phyloP scores from a whole-genome alignment of 2,888 invertebrate genomes.

The Fragum whitleyi region DNA sequence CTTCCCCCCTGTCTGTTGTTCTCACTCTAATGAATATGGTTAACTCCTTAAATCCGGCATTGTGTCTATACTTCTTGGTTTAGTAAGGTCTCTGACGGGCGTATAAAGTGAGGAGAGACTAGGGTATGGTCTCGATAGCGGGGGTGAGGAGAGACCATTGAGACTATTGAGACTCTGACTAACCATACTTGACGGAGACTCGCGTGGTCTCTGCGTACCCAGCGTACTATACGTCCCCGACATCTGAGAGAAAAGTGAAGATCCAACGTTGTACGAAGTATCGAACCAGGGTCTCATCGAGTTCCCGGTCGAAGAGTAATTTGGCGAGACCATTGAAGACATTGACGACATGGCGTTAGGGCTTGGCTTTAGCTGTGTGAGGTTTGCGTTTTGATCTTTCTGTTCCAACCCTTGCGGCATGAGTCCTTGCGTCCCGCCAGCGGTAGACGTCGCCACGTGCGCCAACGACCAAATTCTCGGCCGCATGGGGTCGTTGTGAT shows the following conservation, averaged over 20 bases:
- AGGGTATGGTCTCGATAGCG: conserved; percentile 66
- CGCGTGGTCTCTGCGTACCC: conserved; percentile 61
- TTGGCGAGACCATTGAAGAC: conserved; percentile 53
- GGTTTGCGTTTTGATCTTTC: conserved; percentile 67
- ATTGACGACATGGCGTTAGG: conserved; percentile 46
- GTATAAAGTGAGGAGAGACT: conserved; percentile 69
- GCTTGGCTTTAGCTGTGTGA: conserved; percentile 65
- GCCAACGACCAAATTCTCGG: conserved; percentile 84
- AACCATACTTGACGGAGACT: conserved; percentile 61
- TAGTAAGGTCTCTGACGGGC: conserved; percentile 65
- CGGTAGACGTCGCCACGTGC: conserved; percentile 81
- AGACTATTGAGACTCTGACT: conserved; percentile 63
- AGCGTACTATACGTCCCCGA: conserved; percentile 56
- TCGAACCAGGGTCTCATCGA: conserved; percentile 63
- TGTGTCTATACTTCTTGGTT: conserved; percentile 53
- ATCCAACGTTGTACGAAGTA: conserved; percentile 56
- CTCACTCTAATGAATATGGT: background rate
- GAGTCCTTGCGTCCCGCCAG: conserved; percentile 54
- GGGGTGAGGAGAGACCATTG: conserved; percentile 66
- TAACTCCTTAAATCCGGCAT: conserved; percentile 60
- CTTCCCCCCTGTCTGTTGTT: too few relatives aligned
- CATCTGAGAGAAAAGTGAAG: conserved; percentile 62
- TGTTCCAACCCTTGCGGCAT: conserved; percentile 49
- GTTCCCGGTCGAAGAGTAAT: conserved; percentile 59
- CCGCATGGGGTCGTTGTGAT: conserved; percentile 66